Base-by-base conservation (phyloP, 2,113 vertebrate species). In the Chunga burmeisteri region DNA sequence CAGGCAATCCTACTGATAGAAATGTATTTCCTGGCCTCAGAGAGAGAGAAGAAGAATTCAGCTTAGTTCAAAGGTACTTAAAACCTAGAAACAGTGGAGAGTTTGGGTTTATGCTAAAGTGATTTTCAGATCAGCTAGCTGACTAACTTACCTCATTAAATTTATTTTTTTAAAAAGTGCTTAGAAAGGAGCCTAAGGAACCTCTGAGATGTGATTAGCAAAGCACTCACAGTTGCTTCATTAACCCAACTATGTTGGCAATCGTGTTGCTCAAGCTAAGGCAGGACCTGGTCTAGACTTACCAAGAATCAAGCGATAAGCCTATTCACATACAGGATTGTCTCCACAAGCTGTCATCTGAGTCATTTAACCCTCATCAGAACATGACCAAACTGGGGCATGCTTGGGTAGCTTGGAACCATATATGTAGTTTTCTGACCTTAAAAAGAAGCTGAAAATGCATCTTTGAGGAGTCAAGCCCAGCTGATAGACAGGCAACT, bases 331-430 rank as follows among this genome's bases (percentile, higher is more conserved):
- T 19, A 20, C 11, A 38, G 29, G 10, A 38, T 61, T 16, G 22
- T 68, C 40, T 72, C 62, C 58, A 49, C 32, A 90, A 93, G 26
- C 70, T 85, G 46, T 40, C 15, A 18, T 30, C n/a, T 38, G 15
- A 26, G 7, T 77, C 23, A 38, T 36, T 88, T 46, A 73, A 91
- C 86, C 29, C 40, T 58, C 40, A 86, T 40, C 27, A 77, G 75
- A 53, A 16, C 7, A 7, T 42, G 22, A 74, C 81, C 75, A 29
- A 78, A 71, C 62, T 72, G 36, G 16, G 19, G 29, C 19, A 11
- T 56, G 5, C 21, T 47, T 0, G 0, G 8, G 17, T 56, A 47
- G 38, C 44, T 73, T 47, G 63, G 20, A 83, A 38, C 38, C 9
- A 16, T 55, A 5, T 27, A 10, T 44, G 42, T 46, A 42, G 32